Evolutionary conservation across 2,113 vertebrate species (phyloP).

Genomic region (Danionella cerebrum): DNA sequence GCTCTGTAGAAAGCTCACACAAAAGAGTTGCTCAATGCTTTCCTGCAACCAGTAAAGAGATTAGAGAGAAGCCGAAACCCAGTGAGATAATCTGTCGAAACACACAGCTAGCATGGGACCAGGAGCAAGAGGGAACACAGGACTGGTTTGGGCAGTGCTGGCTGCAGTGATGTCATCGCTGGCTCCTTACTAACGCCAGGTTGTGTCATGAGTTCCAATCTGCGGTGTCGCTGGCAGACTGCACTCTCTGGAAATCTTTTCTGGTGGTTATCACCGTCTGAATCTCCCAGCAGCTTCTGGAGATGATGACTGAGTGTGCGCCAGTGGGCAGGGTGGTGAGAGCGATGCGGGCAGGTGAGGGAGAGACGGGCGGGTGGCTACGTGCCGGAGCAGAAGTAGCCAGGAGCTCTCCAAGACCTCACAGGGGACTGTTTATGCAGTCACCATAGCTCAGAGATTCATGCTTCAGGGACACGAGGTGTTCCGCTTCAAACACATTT

Average conservation of each 20-base stretch:
- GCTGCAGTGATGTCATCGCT: too few relatives aligned
- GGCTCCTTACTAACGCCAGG: too few relatives aligned
- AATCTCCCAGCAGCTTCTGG: too few relatives aligned
- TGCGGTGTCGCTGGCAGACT: too few relatives aligned
- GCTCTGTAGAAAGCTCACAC: conserved; percentile 33
- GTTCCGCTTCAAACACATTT: background rate
- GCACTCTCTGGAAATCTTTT: too few relatives aligned
- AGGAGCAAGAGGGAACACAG: too few relatives aligned
- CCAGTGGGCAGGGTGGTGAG: conserved; percentile 32
- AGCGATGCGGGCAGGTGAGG: conserved; percentile 29
- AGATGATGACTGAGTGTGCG: conserved; percentile 9
- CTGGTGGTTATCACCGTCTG: too few relatives aligned
- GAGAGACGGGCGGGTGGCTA: conserved; percentile 40
- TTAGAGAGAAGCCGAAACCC: conserved; percentile 37
- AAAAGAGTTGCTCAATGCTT: conserved; percentile 42
- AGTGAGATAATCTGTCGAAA: background rate
- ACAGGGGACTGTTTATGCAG: conserved; percentile 33
- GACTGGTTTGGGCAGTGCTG: too few relatives aligned
- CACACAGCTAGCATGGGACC: too few relatives aligned
- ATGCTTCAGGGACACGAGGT: conserved; percentile 27
- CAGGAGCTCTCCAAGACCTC: conserved; percentile 17
- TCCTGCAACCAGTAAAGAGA: conserved; percentile 35
- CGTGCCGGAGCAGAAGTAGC: conserved; percentile 48
- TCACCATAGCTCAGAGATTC: conserved; percentile 20
- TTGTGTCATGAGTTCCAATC: too few relatives aligned